Evolutionary conservation across 2,888 invertebrate species (phyloP), one percentile per base, ranked within the genome.

Genomic region (Operophtera brumata): DNA sequence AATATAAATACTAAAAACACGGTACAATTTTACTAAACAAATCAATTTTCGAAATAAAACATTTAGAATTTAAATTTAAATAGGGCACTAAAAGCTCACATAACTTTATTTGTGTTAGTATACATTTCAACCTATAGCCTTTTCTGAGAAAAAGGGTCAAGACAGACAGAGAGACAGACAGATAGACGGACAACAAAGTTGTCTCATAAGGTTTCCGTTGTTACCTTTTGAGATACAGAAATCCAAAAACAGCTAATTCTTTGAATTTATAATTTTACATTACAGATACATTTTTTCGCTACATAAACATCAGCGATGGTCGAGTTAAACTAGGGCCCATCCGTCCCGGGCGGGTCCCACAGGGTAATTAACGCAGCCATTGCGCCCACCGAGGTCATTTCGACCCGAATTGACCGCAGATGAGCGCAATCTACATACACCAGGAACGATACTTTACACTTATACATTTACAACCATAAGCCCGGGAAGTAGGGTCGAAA

Each of bases 331-430:
- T 49, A 41, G 52, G 47, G 47, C 52, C 47, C 51, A 47, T 42
- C 25, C 25, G 39, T 32, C 57, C 47, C 47, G 44, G 34, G 42
- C 12, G 40, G 45, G 52, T 53, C 61, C 57, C 49, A 44, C 47
- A 42, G 49, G 57, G 57, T 60, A 60, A 60, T 60, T 60, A 60
- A 57, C 60, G 54, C 58, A 35, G 51, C 57, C 51, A 57, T 54
- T 54, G 60, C 52, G 43, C 46, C 57, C 54, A 37, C 44, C 47
- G 54, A 57, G 55, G 57, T 53, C 49, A 57, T 57, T 61, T 53
- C 45, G 47, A 42, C 26, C 42, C 43, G 42, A 53, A 48, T 48
- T 57, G 55, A 55, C 57, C 61, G 57, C 55, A 55, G 53, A 57
- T 61, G 55, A 49, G 55, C 11, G 48, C 49, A 57, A 43, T 52